Evolutionary conservation across 2,797 vertebrate species (phyloP), one percentile per base, ranked within the genome.

Genomic region (Spheniscus humboldti): DNA sequence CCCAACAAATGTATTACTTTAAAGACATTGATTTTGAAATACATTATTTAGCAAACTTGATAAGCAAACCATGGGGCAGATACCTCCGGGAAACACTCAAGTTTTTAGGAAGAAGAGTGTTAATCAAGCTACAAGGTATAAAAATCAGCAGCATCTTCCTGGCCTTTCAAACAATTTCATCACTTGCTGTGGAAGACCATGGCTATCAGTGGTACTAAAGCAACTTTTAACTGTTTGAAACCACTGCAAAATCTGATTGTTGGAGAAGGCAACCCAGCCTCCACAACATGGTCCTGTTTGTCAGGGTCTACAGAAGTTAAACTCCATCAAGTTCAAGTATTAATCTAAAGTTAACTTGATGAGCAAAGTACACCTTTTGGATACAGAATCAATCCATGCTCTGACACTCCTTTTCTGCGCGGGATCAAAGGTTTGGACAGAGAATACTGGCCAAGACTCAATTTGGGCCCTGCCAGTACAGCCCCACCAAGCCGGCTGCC

Each of bases 381-480:
- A 69, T 18, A 66, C 16, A 67, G 35, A 66, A 76, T 24, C 74
- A 18, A 73, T 23, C 18, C n/a, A 19, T 39, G 17, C 55, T 52
- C 50, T 43, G 31, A 69, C 2, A 1, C 20, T 41, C 48, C 55
- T 27, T 52, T 78, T 39, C 64, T 35, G 13, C 16, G 13, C 4
- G 8, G 24, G 30, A 75, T 59, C 52, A 48, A 76, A 79, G 18
- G 25, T 37, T 47, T 69, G 71, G 23, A 20, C 6, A 39, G n/a
- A 67, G 27, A 74, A 63, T 19, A 52, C 3, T 6, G 7, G 39
- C 20, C 56, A 60, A 82, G 56, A 20, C 25, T 71, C 39, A 30
- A 0, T 11, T 2, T 25, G 43, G 69, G 73, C 53, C 18, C 60
- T 45, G 45, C 39, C 35, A 62, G 37, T 45, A 63, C 0, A 1